Evolutionary conservation across 2,113 vertebrate genomes (phyloP).

Genomic region (Rhinoderma darwinii): DNA sequence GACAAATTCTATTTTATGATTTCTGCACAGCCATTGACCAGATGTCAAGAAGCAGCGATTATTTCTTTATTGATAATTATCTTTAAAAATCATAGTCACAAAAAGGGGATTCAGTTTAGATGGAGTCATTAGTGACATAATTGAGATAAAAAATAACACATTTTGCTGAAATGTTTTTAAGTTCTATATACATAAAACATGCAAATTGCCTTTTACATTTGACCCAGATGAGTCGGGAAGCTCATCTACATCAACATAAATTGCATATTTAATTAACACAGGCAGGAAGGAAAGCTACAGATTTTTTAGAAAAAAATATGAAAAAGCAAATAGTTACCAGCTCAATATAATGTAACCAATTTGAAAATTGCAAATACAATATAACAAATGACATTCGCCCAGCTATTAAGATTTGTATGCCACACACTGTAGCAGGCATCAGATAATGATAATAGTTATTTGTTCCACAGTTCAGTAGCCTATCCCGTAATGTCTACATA

Average conservation of each 20-base stretch:
- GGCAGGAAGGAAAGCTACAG: neutral
- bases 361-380: neutral
- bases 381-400: slow-evolving; percentile 6
- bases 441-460: neutral
- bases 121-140: slow-evolving; percentile 24
- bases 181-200: slow-evolving; percentile 29
- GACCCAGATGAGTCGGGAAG: slow-evolving; percentile 19
- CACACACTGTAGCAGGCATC: neutral
- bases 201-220: slow-evolving; percentile 37
- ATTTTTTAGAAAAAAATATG: neutral
- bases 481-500: neutral
- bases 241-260: slow-evolving; percentile 32
- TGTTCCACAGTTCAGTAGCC: neutral
- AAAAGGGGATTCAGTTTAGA: neutral
- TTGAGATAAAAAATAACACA: slow-evolving; percentile 27
- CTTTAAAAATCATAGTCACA: slow-evolving; percentile 10
- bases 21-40: slow-evolving; percentile 33
- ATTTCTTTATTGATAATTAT: slow-evolving; percentile 44
- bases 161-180: slow-evolving; percentile 34
- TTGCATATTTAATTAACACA: slow-evolving; percentile 36
- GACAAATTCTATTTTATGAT: slow-evolving; percentile 11
- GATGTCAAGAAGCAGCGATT: neutral
- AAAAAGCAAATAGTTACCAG: neutral
- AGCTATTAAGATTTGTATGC: neutral
- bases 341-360: neutral